A percentile compares a stretch with the other conserved stretches of the same genome.
phyloP scores from a whole-genome alignment of 2,113 vertebrate genomes.

The Atherinomorus stipes region DNA sequence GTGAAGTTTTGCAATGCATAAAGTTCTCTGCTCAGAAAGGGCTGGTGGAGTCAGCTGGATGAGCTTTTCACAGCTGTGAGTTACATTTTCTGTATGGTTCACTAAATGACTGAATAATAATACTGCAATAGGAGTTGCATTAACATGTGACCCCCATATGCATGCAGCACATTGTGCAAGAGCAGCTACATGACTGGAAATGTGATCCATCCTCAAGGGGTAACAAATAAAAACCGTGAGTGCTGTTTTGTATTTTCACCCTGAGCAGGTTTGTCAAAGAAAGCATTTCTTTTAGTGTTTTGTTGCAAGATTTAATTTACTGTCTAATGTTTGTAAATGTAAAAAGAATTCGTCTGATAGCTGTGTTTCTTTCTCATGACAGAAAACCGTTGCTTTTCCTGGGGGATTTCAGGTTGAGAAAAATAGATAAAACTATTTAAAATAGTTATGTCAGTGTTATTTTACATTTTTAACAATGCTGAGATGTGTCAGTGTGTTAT shows the following conservation, averaged over 20 bases:
- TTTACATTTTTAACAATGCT: not conserved
- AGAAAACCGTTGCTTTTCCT: not conserved
- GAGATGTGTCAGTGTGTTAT: not conserved
- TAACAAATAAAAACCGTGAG: slow-evolving; percentile 21
- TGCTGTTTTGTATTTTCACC: slow-evolving; percentile 7
- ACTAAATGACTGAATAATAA: not conserved
- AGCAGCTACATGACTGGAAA: slow-evolving; percentile 14
- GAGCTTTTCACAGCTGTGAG: not conserved
- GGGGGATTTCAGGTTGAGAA: not conserved
- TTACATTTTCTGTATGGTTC: slow-evolving; percentile 3
- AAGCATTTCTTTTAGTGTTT: not conserved
- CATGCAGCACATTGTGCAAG: not conserved
- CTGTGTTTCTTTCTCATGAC: not conserved
- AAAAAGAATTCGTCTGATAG: not conserved
- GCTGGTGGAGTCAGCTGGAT: slow-evolving; percentile 6
- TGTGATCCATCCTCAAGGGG: slow-evolving; percentile 9
- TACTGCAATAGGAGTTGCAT: not conserved
- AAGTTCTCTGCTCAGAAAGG: slow-evolving; percentile 2
- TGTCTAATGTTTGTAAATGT: no score
- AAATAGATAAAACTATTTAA: not conserved
- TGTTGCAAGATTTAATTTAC: no score
- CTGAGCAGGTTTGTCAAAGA: not conserved
- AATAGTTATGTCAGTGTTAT: not conserved
- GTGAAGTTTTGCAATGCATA: slow-evolving; percentile 11
- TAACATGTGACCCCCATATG: not conserved